Evolutionary conservation across 2,888 invertebrate genomes (phyloP), one percentile per base, ranked within the genome.

Genomic region (Drosophila mettleri): DNA sequence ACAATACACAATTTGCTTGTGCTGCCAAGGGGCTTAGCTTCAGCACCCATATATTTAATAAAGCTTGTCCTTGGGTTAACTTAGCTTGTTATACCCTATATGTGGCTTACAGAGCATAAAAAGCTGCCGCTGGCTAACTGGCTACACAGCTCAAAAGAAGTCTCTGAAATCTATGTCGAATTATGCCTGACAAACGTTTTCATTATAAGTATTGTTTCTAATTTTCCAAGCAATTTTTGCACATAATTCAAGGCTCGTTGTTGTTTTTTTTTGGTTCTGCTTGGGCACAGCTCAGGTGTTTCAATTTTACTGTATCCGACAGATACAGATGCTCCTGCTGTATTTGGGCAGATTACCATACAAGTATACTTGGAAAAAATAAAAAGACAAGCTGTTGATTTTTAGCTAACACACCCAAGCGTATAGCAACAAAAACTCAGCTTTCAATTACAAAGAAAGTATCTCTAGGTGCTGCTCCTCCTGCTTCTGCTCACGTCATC

Each of bases 331-430:
- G 65, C 60, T 53, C 49, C 51, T 27, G 67, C 74, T 86, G 61
- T 85, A 77, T 88, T 83, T 79, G 76, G 80, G 45, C 88, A 82
- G 74, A 79, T 82, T 74, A 72, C 74, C 83, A 86, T 74, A 79
- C 60, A 68, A 46, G 38, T 51, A 27, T 18, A 9, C 34, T 36
- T 39, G 43, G 39, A 52, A 36, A 14, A 41, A 39, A 24, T n/a
- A 55, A 27, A 36, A 54, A 3, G 49, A 31, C 34, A 54, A 57
- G 45, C 46, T 48, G 7, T 33, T 39, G 41, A 24, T 75, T 61
- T 86, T 84, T 80, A 80, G 62, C 49, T 45, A 62, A 67, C 64
- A 46, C 73, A 66, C 31, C 75, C 69, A 80, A 71, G 69, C 84
- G 84, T 78, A 57, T 73, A 73, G 58, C 63, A 33, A 27, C 46